These are phyloP conservation scores for Ia io DNA, from an alignment of 2,113 vertebrate genomes.

Conservation along the genomic window DNA sequence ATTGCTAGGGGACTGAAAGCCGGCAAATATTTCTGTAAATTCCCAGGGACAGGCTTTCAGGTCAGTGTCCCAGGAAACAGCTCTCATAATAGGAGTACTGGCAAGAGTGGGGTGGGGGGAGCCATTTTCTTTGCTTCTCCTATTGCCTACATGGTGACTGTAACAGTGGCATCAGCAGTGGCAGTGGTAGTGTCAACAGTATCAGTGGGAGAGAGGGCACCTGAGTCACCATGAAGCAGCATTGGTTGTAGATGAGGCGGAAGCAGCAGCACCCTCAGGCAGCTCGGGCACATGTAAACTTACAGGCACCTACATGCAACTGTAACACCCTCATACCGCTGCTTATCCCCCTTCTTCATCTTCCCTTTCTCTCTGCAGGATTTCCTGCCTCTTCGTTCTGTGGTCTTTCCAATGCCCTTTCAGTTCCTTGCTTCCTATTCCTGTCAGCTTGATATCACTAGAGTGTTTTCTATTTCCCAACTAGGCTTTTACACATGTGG, in stretches of 20 bases:
- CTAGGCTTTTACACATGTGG: not conserved
- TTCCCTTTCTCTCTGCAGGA: no score
- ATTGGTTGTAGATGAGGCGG: fast-evolving
- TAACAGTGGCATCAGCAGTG: not conserved
- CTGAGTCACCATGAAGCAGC: not conserved
- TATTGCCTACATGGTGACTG: not conserved
- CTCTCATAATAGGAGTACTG: not conserved
- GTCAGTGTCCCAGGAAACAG: not conserved
- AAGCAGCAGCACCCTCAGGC: no score
- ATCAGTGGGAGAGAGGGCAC: not conserved
- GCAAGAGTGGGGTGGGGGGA: fast-evolving
- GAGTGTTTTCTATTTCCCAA: not conserved
- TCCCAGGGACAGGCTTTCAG: not conserved
- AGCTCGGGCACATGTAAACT: fast-evolving
- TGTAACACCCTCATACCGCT: no score
- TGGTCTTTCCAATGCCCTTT: not conserved
- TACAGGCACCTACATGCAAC: fast-evolving
- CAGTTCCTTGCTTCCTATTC: not conserved
- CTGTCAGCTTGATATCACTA: not conserved
- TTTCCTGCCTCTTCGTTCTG: not conserved
- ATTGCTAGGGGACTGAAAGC: not conserved
- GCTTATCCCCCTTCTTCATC: not conserved
- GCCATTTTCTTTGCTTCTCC: not conserved
- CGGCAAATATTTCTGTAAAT: not conserved
- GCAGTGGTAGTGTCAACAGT: not conserved